A percentile compares a stretch with the other conserved stretches of the same genome.
Conservation (phyloP, 2,113 vertebrate genomes). For the Eupsittula cactorum region DNA sequence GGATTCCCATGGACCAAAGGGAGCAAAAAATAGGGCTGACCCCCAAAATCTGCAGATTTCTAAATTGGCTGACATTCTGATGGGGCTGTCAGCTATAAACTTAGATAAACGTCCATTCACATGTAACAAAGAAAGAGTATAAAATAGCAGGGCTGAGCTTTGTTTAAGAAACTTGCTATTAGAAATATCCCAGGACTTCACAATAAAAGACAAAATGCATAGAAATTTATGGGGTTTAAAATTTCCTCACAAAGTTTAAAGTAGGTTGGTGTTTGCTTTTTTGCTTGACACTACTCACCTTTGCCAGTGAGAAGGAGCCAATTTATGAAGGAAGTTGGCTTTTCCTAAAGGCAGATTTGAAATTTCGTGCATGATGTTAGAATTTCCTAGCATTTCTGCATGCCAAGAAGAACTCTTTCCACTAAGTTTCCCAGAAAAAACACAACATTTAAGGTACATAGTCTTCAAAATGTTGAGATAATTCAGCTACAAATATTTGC, state of each 20-base stretch:
- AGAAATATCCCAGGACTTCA: constrained; percentile 28
- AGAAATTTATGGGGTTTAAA: constrained; percentile 37
- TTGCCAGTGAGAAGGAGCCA: constrained; percentile 8
- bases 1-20: neutral
- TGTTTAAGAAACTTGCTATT: neutral
- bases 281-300: constrained; percentile 22
- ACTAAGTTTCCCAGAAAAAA: constrained; percentile 41
- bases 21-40: neutral
- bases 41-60: neutral
- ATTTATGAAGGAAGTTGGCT: constrained; percentile 26
- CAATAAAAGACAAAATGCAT: constrained; percentile 10
- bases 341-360: constrained; percentile 49
- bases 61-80: neutral
- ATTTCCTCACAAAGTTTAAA: constrained; percentile 12
- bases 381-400: constrained; percentile 33
- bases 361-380: constrained; percentile 48
- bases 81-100: neutral
- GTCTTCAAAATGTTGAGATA: constrained; percentile 26
- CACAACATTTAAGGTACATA: constrained; percentile 1
- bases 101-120: neutral
- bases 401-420: constrained; percentile 42
- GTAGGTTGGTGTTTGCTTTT: neutral
- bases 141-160: neutral
- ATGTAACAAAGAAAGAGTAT: neutral
- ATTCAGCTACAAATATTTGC: constrained; percentile 33